Conservation (phyloP, 35 echinoderm and acorn worm genomes). For the Apostichopus californicus region DNA sequence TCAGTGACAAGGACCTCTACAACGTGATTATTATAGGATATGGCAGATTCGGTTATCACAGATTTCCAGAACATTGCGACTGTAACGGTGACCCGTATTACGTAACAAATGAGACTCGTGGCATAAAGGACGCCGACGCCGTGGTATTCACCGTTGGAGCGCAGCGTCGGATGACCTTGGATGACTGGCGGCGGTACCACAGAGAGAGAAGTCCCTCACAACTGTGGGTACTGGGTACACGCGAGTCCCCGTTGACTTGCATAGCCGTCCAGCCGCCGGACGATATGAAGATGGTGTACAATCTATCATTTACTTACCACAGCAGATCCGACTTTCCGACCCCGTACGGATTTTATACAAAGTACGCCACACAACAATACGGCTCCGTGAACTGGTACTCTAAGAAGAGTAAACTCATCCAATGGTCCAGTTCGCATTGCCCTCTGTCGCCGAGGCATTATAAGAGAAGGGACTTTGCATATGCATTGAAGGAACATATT, state of each 20-base stretch:
- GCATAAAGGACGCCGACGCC: not conserved
- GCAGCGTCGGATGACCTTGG: not conserved
- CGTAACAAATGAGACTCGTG: conserved; percentile 28
- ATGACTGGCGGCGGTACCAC: conserved; percentile 25
- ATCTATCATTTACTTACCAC: conserved; percentile 39
- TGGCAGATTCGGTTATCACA: conserved; percentile 23
- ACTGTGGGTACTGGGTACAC: conserved; percentile 19
- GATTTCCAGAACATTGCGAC: conserved; percentile 8
- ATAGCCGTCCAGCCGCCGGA: not conserved
- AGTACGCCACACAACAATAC: not conserved
- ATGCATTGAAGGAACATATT: not conserved
- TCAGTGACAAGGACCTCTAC: too few species aligned
- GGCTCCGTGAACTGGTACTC: conserved; percentile 15
- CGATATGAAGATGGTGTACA: not conserved
- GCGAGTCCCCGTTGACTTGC: conserved; percentile 25
- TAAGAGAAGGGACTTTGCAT: conserved; percentile 5
- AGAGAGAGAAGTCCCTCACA: not conserved
- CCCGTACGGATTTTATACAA: conserved; percentile 6
- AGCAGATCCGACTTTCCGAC: conserved; percentile 34
- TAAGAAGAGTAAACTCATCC: conserved; percentile 21
- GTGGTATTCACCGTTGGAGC: conserved; percentile 42
- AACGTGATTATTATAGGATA: conserved; percentile 31
- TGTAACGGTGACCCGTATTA: not conserved
- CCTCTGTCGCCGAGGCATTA: not conserved
- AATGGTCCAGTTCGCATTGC: conserved; percentile 27